A percentile compares a stretch with the other conserved stretches of the same genome.
Evolutionary conservation across 2,797 vertebrate species (phyloP).

Genomic region (Girardinus metallicus): DNA sequence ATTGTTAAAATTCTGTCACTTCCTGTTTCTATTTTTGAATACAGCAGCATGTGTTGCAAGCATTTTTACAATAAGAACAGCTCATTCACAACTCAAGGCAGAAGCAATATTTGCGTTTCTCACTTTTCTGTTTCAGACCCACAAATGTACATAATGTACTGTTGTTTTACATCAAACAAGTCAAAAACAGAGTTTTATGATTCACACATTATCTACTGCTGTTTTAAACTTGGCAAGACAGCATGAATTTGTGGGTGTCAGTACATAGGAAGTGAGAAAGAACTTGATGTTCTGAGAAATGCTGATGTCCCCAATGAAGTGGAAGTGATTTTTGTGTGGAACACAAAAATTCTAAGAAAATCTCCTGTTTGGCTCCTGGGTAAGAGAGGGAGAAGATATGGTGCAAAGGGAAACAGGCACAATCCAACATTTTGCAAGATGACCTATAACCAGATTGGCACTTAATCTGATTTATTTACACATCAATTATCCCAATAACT

Average conservation of each 20-base stretch:
- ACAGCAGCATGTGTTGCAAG: neutral
- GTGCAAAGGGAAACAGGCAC: slow-evolving; percentile 36
- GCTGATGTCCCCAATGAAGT: slow-evolving; percentile 61
- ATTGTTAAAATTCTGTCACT: neutral
- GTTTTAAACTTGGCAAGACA: slow-evolving; percentile 28
- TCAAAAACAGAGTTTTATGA: slow-evolving; percentile 1
- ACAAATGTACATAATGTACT: neutral
- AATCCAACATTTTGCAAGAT: slow-evolving; percentile 3
- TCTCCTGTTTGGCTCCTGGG: slow-evolving; percentile 62
- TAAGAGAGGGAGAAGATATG: slow-evolving; percentile 42
- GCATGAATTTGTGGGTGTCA: slow-evolving; percentile 17
- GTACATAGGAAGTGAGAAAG: slow-evolving; percentile 48
- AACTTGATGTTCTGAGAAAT: slow-evolving; percentile 73
- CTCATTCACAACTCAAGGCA: neutral
- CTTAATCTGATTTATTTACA: slow-evolving; percentile 13
- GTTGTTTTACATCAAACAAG: neutral
- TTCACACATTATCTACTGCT: neutral
- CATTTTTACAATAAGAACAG: neutral
- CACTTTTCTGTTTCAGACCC: neutral
- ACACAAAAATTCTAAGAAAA: slow-evolving; percentile 73
- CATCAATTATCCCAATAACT: neutral
- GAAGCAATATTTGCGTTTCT: neutral
- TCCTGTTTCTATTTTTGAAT: neutral
- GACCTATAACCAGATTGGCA: slow-evolving; percentile 7
- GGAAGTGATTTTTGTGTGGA: slow-evolving; percentile 64